These are phyloP conservation scores for Drosophila setifemur DNA, from an alignment of 1,140 invertebrate species.

Conservation along the genomic window DNA sequence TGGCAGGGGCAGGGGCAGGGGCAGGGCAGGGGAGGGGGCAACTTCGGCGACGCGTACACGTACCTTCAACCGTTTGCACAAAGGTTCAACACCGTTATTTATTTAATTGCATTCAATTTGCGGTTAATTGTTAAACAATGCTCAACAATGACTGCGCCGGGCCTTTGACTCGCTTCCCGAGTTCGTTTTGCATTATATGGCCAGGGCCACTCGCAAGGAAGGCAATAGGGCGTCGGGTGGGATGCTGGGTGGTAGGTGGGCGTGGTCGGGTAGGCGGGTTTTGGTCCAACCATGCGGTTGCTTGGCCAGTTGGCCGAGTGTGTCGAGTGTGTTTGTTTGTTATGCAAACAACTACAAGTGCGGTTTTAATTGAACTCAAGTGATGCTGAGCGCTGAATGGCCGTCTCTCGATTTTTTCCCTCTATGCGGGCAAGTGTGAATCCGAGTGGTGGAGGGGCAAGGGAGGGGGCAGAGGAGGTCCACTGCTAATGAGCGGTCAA, in stretches of 20 bases:
- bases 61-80: conserved; percentile 69
- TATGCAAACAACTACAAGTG: conserved; percentile 71
- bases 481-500: conserved; percentile 56
- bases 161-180: conserved; percentile 15
- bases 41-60: conserved; percentile 37
- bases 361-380: conserved; percentile 80
- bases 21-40: conserved; percentile 35
- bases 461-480: not conserved
- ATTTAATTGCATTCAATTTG: conserved; percentile 81
- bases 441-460: conserved; percentile 1
- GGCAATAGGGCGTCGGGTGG: not conserved
- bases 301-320: conserved; percentile 44
- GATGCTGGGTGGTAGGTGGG: not conserved
- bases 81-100: conserved; percentile 78
- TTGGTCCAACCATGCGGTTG: conserved; percentile 6
- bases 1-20: too few species aligned
- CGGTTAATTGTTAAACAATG: conserved; percentile 80
- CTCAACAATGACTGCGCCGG: conserved; percentile 36
- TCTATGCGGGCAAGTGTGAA: conserved; percentile 52
- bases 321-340: conserved; percentile 50
- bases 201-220: not conserved
- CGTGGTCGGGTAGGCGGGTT: not conserved
- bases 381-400: conserved; percentile 41
- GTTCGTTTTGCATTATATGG: conserved; percentile 28
- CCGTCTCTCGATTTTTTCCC: conserved; percentile 45